phyloP scores from a whole-genome alignment of 2,797 vertebrate genomes.

The Myotis findleyi region DNA sequence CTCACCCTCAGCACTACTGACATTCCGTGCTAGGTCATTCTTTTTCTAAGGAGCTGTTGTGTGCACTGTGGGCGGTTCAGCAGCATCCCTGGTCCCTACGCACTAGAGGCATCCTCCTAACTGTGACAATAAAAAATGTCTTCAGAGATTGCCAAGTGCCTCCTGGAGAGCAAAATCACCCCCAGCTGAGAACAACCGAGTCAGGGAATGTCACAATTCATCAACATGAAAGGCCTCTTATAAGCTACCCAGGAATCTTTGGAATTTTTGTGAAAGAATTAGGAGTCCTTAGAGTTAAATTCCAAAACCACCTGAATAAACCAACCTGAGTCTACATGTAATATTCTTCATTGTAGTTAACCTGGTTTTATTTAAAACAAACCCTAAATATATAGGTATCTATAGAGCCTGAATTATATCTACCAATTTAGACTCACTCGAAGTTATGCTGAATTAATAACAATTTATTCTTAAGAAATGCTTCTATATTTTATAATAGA shows the following conservation, averaged over 20 bases:
- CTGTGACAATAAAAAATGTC: slow-evolving; percentile 46
- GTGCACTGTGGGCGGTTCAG: background rate
- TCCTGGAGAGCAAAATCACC: background rate
- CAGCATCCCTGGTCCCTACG: background rate
- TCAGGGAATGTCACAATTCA: slow-evolving; percentile 55
- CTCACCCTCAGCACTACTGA: background rate
- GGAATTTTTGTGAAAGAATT: slow-evolving; percentile 74
- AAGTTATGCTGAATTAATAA: background rate
- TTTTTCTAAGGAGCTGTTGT: background rate
- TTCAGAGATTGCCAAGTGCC: slow-evolving; percentile 22
- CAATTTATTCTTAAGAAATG: slow-evolving; percentile 5
- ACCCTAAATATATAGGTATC: background rate
- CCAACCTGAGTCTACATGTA: slow-evolving; percentile 62
- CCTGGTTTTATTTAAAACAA: background rate
- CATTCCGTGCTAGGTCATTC: background rate
- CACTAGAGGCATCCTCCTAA: background rate
- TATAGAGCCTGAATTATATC: background rate
- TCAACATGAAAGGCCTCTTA: slow-evolving; percentile 67
- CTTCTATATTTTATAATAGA: slow-evolving; percentile 8
- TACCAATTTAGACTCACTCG: background rate
- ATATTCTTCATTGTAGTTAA: slow-evolving; percentile 23
- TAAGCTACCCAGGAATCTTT: slow-evolving; percentile 65
- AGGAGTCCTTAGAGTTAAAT: slow-evolving; percentile 54
- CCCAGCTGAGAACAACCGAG: background rate
- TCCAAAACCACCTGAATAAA: slow-evolving; percentile 76